Conservation (phyloP, 2,797 vertebrate genomes). For the Euphonia xanthogaster region DNA sequence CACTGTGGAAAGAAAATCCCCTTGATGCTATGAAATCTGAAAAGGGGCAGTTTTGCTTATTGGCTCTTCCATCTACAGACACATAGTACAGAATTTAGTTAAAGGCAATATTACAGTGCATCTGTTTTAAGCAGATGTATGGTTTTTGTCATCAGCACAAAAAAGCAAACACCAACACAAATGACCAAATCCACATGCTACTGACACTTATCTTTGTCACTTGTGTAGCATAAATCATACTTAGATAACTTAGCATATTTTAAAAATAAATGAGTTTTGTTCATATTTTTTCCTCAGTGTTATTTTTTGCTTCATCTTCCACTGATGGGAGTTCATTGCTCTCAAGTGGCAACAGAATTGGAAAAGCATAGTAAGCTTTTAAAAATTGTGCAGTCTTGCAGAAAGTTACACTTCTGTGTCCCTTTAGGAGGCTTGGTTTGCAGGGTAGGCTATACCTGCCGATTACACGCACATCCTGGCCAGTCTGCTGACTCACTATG, state of each 20-base stretch:
- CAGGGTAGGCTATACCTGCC: not conserved
- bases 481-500: not conserved
- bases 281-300: not conserved
- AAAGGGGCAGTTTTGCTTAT: not conserved
- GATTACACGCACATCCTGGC: not conserved
- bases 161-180: constrained; percentile 35
- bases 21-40: not conserved
- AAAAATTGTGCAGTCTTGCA: not conserved
- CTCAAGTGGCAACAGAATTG: not conserved
- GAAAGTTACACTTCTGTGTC: not conserved
- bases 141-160: not conserved
- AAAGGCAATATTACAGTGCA: constrained; percentile 37
- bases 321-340: not conserved
- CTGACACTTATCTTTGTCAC: not conserved
- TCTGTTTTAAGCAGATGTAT: constrained; percentile 44
- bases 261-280: not conserved
- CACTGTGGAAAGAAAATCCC: constrained; percentile 7
- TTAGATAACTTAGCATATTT: not conserved
- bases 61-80: not conserved
- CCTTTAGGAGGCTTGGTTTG: not conserved
- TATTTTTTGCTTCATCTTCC: not conserved
- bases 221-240: not conserved
- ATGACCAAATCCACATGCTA: constrained; percentile 32
- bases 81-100: not conserved
- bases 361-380: not conserved